Conservation (phyloP, 1,140 invertebrate species). For the Drosophila ananassae region DNA sequence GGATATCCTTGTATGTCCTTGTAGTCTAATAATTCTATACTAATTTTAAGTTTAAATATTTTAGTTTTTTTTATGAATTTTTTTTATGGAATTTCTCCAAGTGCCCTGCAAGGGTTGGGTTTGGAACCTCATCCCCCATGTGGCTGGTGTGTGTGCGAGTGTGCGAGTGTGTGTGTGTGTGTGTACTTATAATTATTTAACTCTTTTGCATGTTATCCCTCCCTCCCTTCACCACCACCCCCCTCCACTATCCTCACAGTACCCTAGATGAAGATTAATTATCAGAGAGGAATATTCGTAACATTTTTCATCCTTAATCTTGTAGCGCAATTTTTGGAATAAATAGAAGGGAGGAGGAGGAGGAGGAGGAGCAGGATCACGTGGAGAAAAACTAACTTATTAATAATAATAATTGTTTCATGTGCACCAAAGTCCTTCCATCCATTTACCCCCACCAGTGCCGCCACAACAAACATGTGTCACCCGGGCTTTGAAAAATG, state of each 20-base stretch:
- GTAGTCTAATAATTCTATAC: no score
- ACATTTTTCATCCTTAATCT: conserved; percentile 81
- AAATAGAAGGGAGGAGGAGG: background rate
- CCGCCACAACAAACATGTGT: conserved; percentile 14
- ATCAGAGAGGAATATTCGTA: conserved; percentile 67
- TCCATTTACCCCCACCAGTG: conserved; percentile 4
- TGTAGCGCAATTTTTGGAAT: conserved; percentile 49
- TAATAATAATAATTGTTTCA: conserved; percentile 81
- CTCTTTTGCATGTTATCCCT: conserved; percentile 65
- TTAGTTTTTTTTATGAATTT: background rate
- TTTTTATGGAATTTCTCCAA: background rate
- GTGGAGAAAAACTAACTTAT: conserved; percentile 75
- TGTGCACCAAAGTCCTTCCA: conserved; percentile 46
- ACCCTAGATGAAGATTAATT: conserved; percentile 77
- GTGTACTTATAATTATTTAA: conserved; percentile 78
- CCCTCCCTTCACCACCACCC: conserved; percentile 9
- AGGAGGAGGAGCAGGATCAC: conserved; percentile 32
- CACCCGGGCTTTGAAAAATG: conserved; percentile 47
- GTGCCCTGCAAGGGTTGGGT: conserved; percentile 7
- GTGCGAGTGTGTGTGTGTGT: conserved; percentile 41
- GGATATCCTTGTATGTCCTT: no score
- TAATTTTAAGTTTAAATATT: no score
- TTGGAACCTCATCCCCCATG: background rate
- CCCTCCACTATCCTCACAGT: background rate
- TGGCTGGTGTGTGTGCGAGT: conserved; percentile 46